These are phyloP conservation scores for Smithornis capensis DNA, from an alignment of 2,113 vertebrate genomes.

Conservation along the genomic window DNA sequence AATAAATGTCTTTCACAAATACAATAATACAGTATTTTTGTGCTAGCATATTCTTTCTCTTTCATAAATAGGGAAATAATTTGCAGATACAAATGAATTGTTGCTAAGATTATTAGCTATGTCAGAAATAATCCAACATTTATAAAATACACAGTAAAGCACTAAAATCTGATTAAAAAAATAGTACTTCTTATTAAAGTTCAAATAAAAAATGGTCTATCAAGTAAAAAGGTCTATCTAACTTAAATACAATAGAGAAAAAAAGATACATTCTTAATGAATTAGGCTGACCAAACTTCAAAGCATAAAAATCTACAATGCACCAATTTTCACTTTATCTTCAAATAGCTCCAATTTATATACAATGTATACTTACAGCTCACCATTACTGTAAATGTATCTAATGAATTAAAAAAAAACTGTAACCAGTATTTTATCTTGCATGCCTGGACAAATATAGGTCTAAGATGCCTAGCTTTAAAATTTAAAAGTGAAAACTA, in stretches of 20 bases:
- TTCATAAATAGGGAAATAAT: neutral
- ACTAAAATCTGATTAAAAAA: neutral
- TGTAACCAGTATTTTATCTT: neutral
- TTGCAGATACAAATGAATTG: neutral
- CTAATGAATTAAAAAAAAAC: neutral
- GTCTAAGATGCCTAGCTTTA: neutral
- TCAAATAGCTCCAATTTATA: neutral
- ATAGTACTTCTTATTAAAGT: neutral
- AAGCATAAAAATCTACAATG: neutral
- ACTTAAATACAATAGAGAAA: neutral
- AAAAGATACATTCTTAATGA: neutral
- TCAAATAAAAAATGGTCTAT: neutral
- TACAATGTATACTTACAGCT: neutral
- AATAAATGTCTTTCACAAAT: neutral
- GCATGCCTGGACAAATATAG: neutral
- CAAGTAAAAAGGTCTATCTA: no score
- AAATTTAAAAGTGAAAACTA: neutral
- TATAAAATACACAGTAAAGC: neutral
- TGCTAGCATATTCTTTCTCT: neutral
- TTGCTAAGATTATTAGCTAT: neutral
- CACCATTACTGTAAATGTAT: neutral
- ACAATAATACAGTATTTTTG: neutral
- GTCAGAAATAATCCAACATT: neutral
- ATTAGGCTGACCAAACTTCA: neutral
- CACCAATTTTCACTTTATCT: neutral